Evolutionary conservation across 2,113 vertebrate genomes (phyloP), one percentile per base, ranked within the genome.

Genomic region (Antechinus flavipes): DNA sequence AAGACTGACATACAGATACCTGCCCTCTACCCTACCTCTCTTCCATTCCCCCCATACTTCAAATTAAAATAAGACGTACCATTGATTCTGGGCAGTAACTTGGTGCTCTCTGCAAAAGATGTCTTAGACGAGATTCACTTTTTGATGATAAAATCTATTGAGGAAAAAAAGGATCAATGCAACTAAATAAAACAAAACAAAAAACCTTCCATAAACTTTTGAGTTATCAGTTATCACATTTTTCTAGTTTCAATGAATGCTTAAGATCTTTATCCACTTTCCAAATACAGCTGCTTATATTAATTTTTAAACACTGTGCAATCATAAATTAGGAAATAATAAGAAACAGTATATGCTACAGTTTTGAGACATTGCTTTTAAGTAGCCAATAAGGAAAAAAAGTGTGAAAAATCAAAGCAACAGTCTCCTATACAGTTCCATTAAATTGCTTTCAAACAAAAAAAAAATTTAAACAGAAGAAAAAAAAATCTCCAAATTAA

Each of bases 41-140:
- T 52, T 9, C 50, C 50, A 52, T 90, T 91, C 94, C 53, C 68
- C 91, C 93, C 52, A 76, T 8, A 95, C 49, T 91, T 46, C 42
- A 93, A 91, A 46, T 61, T 93, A 90, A 89, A 76, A 26, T 0
- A 95, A 97, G 54, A 54, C 98, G 98, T 98, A 99, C 99, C 99
- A 99, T 99, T 95, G 99, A 98, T 97, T 99, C 99, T 26, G 99
- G 99, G 97, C 99, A 99, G 98, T 99, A 99, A 94, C 99, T 99
- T 76, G 99, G 99, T 97, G 99, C 99, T 97, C 99, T 98, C 96
- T 99, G 99, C 92, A 99, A 98, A 56, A 99, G 98, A 97, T 99
- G 99, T 98, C 99, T 99, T 97, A 99, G 98, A 96, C 99, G 99
- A 46, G 99, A 99, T 98, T 99, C 99, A 97, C 99, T 99, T 98